Conservation (phyloP, 1,140 invertebrate genomes). For the Sminthurinus signatus region DNA sequence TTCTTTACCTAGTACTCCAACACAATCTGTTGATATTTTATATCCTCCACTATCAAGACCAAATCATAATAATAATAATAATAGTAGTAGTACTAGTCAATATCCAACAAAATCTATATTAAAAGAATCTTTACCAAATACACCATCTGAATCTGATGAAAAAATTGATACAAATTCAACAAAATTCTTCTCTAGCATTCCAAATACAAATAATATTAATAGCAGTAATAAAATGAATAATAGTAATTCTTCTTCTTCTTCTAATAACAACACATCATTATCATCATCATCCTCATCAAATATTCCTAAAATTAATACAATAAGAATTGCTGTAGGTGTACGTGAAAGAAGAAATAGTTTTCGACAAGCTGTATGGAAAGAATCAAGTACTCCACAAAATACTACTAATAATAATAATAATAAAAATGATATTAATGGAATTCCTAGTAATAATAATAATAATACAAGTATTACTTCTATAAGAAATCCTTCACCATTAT, state of each 20-base stretch:
- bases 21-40: conserved; percentile 29
- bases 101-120: background rate
- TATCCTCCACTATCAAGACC: conserved; percentile 16
- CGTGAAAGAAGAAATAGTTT: conserved; percentile 48
- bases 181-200: no score
- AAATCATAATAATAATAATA: background rate
- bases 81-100: background rate
- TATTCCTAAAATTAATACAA: conserved; percentile 36
- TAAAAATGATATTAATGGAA: background rate
- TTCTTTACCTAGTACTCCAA: conserved; percentile 33
- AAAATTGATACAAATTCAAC: background rate
- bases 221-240: no score
- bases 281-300: no score
- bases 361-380: conserved; percentile 46
- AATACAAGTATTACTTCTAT: background rate
- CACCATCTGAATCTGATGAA: conserved; percentile 37
- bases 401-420: background rate
- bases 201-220: no score
- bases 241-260: no score
- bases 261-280: no score
- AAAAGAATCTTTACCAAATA: background rate
- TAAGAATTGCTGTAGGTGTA: conserved; percentile 43
- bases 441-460: no score
- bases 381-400: conserved; percentile 11
- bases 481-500: background rate